Conservation (phyloP, 2,888 invertebrate species). For the Abscondita cerata region DNA sequence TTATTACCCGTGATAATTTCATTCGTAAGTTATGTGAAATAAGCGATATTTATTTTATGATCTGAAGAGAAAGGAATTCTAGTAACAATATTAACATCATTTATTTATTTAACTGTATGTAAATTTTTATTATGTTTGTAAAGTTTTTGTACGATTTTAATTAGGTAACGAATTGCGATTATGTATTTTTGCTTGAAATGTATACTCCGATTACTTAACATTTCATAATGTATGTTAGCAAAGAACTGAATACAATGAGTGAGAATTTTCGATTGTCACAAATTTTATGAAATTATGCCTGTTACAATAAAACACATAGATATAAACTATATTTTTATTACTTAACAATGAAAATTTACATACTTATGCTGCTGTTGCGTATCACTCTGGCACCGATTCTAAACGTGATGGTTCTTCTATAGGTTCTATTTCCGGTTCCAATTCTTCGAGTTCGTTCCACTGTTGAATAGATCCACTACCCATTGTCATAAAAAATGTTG, state of each 20-base stretch:
- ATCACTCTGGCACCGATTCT: slow-evolving; percentile 55
- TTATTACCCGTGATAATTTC: slow-evolving; percentile 12
- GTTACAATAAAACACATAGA: slow-evolving; percentile 28
- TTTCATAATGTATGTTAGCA: slow-evolving; percentile 31
- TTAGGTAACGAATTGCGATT: no score
- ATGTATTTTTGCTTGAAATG: neutral
- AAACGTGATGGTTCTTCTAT: slow-evolving; percentile 55
- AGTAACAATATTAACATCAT: no score
- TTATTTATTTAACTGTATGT: no score
- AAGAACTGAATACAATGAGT: slow-evolving; percentile 33
- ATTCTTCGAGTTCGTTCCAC: slow-evolving; percentile 61
- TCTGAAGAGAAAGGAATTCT: no score
- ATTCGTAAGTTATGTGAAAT: no score
- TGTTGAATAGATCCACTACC: slow-evolving; percentile 67
- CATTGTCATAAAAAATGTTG: slow-evolving; percentile 63
- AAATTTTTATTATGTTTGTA: no score
- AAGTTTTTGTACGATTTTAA: no score
- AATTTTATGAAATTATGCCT: slow-evolving; percentile 23
- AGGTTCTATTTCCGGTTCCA: slow-evolving; percentile 50
- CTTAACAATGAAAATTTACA: slow-evolving; percentile 14
- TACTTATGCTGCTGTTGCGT: neutral
- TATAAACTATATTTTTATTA: slow-evolving; percentile 25
- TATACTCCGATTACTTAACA: slow-evolving; percentile 27
- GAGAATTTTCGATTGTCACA: slow-evolving; percentile 28
- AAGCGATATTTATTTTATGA: no score